Evolutionary conservation across 2,888 invertebrate species (phyloP), one percentile per base, ranked within the genome.

Genomic region (Hermodice carunculata): DNA sequence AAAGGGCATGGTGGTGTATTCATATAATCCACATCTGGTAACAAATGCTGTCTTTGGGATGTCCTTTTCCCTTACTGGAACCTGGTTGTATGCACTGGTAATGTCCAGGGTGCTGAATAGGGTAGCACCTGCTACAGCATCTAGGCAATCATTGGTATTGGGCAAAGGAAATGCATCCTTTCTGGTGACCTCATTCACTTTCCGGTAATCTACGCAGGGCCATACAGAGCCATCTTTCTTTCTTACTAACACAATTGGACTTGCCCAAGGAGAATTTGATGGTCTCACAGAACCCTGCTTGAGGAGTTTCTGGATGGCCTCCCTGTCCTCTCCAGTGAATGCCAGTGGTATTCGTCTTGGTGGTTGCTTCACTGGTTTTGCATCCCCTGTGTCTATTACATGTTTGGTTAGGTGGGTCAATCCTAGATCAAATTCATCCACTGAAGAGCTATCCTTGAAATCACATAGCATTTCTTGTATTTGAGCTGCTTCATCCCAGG

Each of bases 81-180:
- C 37, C 34, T 62, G 62, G n/a, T 32, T 32, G 44, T 58, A 62
- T 42, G 31, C 56, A 6, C 31, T 19, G 6, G 56, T 40, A 3
- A 62, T 6, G 42, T 75, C 75, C 1, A 76, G 44, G 1, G 49
- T 74, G 14, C 64, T 52, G 32, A 76, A 66, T 34, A 60, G 69
- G 44, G 61, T 60, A 2, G 67, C 64, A 5, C 64, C 60, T 22
- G 46, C 28, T 14, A 75, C 29, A n/a, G 49, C 31, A n/a, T 68
- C 65, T 4, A 61, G 24, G n/a, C 43, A 42, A 22, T 59, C 59
- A 4, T 24, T 17, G 57, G 70, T 66, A 22, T 56, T n/a, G 19
- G 72, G 70, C 11, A 73, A 28, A 2, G 70, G 73, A 17, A 61
- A 63, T 0, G 42, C 37, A 8, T 68, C 67, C 64, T 24, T 26